phyloP scores from a whole-genome alignment of 2,113 vertebrate species.

The Otus sunia region DNA sequence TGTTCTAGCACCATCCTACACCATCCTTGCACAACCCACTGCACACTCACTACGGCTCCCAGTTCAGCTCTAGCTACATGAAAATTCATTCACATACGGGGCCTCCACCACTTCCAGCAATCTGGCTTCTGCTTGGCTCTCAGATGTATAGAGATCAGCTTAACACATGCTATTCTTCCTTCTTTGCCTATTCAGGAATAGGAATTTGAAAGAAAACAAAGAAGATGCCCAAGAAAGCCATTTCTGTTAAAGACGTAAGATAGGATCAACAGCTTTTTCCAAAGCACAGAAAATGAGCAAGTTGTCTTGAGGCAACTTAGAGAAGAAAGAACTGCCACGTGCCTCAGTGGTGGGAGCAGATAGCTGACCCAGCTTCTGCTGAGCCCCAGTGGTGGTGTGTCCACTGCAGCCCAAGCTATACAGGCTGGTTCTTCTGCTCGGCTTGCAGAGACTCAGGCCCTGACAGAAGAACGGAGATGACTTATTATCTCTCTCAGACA shows the following conservation, averaged over 20 bases:
- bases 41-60: neutral
- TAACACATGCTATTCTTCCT: neutral
- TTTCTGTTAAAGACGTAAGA: neutral
- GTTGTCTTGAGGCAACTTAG: neutral
- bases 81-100: neutral
- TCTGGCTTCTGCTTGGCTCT: neutral
- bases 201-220: neutral
- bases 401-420: neutral
- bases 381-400: rapidly evolving
- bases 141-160: neutral
- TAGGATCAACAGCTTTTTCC: neutral
- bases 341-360: neutral
- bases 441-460: neutral
- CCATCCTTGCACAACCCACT: neutral
- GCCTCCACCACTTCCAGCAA: neutral
- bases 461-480: neutral
- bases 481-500: neutral
- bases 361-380: neutral
- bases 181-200: neutral
- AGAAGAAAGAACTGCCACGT: neutral
- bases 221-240: neutral
- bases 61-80: neutral
- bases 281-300: neutral
- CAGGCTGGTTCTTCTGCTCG: neutral
- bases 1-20: neutral